These are phyloP conservation scores for Andrena cerasifolii DNA, from an alignment of 1,140 invertebrate species.

Conservation along the genomic window DNA sequence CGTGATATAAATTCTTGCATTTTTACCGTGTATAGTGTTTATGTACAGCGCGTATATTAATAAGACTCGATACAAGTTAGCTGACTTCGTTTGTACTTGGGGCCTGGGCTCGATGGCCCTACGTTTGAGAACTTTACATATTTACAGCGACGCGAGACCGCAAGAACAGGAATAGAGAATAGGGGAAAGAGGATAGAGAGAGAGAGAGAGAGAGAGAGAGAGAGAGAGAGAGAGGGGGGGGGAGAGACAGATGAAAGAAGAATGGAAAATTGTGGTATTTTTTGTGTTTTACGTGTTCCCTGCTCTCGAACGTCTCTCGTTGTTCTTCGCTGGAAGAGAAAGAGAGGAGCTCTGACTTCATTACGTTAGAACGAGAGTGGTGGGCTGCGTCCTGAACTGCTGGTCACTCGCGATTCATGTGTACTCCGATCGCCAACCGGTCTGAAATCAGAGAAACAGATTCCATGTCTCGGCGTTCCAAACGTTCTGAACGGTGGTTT, in stretches of 20 bases:
- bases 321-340: slow-evolving; percentile 46
- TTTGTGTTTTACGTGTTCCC: background rate
- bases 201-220: background rate
- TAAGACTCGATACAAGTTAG: slow-evolving; percentile 78
- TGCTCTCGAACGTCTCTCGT: slow-evolving; percentile 12
- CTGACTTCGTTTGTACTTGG: slow-evolving; percentile 82
- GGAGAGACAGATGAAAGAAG: too few species aligned
- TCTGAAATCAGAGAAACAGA: slow-evolving; percentile 75
- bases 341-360: slow-evolving; percentile 56
- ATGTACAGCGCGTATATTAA: slow-evolving; percentile 61
- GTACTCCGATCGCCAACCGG: slow-evolving; percentile 83
- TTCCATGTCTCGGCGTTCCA: background rate
- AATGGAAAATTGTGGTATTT: background rate
- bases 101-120: slow-evolving; percentile 80
- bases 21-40: slow-evolving; percentile 23
- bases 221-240: background rate
- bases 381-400: slow-evolving; percentile 76
- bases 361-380: slow-evolving; percentile 70
- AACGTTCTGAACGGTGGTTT: background rate
- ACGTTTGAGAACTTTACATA: slow-evolving; percentile 78
- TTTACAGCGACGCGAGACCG: slow-evolving; percentile 72
- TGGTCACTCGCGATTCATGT: slow-evolving; percentile 80
- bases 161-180: background rate
- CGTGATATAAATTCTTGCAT: slow-evolving; percentile 54
- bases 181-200: background rate